Base-by-base conservation (phyloP, 2,113 vertebrate species). In the Elgaria multicarinata region DNA sequence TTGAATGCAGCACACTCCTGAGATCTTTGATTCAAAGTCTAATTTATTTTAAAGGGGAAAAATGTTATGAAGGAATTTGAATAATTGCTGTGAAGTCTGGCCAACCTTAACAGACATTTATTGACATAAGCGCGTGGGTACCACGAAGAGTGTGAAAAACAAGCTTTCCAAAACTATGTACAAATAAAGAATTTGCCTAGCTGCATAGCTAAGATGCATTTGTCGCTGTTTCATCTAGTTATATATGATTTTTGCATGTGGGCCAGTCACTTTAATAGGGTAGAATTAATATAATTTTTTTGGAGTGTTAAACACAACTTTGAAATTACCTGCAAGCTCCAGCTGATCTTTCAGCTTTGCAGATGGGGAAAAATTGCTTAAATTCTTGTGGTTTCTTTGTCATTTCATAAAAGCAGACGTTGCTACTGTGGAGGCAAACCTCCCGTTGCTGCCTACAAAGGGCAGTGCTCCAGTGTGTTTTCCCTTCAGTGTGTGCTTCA, bases 401-500 rank as follows among this genome's bases (percentile, higher is more conserved):
- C 97, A 42, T 96, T 96, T 96, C 91, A 95, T 85, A 94, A 94
- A 96, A 95, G 96, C 96, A 93, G 96, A 94, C 96, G 94, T 95
- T 95, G 97, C 97, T 97, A 96, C 97, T 92, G 97, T 97, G 96
- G 96, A 97, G 96, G 96, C 95, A 96, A 92, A 94, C 88, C 95
- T 94, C 96, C 88, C 91, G 95, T 94, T 95, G 96, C 96, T 97
- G 96, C 94, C 87, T 95, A 96, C 93, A 94, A 97, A 97, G 97
- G 97, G 96, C 98, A 97, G 96, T 87, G 96, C 98, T 98, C 98
- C 97, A 97, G 96, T 95, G 95, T 96, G 97, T 97, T 96, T 97
- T 98, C 96, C 97, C 98, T 97, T 97, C 96, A 96, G 95, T 97
- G 97, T 95, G 96, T 95, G 96, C 97, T 98, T 98, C 95, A 96